Evolutionary conservation across 35 echinoderm and acorn worm species (phyloP), one percentile per base, ranked within the genome.

Genomic region (Strongylocentrotus purpuratus): DNA sequence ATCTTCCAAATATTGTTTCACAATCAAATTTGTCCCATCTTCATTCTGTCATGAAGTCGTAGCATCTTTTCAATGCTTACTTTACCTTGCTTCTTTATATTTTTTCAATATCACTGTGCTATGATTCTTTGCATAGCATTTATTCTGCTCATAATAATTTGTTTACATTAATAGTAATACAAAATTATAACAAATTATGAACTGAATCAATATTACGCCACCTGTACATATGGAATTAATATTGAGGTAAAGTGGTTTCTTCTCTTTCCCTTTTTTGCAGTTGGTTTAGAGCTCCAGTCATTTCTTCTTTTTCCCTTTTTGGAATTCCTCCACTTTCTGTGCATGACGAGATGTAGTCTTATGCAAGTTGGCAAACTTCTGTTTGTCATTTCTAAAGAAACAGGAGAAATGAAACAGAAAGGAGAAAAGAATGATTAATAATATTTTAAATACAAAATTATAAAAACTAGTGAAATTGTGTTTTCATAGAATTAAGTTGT

Each of bases 281-380:
- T 78, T 22, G 65, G 65, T n/a, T 25, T 4, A 15, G 4, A 28
- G 65, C 25, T 78, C 0, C 65, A 78, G n/a, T 78, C 28, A 78
- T 89, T 89, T 45, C 45, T 89, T 89, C 17, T 89, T 89, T 85
- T 96, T 96, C 28, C 93, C 92, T 94, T 97, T 97, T 65, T 96
- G 94, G 31, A 87, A 35, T 25, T 88, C 35, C 18, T 97, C 94
- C 31, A 86, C 88, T 31, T 96, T 93, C 92, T 99, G 94, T 20
- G 94, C 89, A 92, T 97, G 97, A 33, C 55, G 96, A 32, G 98
- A 99, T 13, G 96, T 94, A 28, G 98, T 99, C 47, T 99, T 99
- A 33, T 33, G 94, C 13, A 48, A 46, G 32, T 93, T 96, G 85
- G 33, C 32, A 85, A 96, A 97, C 94, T 99, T 99, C 94, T 99